Conservation (phyloP, 2,113 vertebrate genomes). For the Solea solea region DNA sequence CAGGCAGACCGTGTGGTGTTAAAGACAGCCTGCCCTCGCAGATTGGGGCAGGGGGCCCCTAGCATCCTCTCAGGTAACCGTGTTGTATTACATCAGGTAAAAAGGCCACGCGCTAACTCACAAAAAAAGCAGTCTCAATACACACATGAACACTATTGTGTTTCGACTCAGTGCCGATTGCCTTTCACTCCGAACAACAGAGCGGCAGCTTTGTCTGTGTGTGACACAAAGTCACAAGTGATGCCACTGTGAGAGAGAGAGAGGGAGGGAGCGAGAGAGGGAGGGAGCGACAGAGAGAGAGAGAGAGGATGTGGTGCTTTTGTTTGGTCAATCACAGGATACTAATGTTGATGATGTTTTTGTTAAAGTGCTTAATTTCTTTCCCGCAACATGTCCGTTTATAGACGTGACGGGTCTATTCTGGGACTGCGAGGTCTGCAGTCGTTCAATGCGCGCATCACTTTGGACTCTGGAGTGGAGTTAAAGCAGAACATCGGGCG, state of each 20-base stretch:
- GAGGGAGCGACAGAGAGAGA: too few relatives aligned
- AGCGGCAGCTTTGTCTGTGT: conserved; percentile 19
- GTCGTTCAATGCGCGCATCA: conserved; percentile 21
- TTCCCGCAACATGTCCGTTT: conserved; percentile 30
- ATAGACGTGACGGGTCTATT: conserved; percentile 31
- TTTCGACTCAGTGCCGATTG: conserved; percentile 38
- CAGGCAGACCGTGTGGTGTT: background rate
- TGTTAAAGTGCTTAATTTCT: conserved; percentile 33
- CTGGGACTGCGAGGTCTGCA: conserved; percentile 17
- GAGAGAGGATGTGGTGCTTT: conserved; percentile 14
- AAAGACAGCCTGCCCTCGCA: conserved; percentile 12
- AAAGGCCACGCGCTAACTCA: conserved; percentile 17
- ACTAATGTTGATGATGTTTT: background rate
- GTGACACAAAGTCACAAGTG: conserved; percentile 4
- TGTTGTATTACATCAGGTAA: conserved; percentile 60
- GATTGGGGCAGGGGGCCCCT: conserved; percentile 22
- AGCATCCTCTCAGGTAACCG: conserved; percentile 51
- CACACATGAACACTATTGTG: conserved; percentile 44
- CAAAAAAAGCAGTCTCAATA: conserved; percentile 4
- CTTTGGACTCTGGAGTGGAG: conserved; percentile 5
- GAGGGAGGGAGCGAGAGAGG: too few relatives aligned
- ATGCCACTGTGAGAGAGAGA: conserved; percentile 12
- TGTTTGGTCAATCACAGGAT: conserved; percentile 19
- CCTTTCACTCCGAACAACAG: conserved; percentile 45
- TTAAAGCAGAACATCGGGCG: conserved; percentile 16